Evolutionary conservation across 2,888 invertebrate species (phyloP).

Genomic region (Dichetophora obliterata): DNA sequence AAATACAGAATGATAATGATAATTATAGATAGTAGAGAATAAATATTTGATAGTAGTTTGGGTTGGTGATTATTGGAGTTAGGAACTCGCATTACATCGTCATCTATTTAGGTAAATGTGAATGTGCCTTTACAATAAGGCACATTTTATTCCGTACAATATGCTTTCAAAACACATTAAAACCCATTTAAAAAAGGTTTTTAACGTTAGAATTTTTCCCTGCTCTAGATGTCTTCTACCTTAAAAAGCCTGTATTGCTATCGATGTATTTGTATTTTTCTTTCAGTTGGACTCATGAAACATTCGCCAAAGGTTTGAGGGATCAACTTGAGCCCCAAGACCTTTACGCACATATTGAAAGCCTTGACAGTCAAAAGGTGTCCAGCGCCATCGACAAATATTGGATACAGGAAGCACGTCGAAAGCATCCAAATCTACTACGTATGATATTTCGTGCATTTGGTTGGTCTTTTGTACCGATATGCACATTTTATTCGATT

Average conservation of each 20-base stretch:
- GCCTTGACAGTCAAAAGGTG: conserved; percentile 70
- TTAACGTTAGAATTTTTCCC: too few relatives aligned
- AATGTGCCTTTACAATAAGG: too few relatives aligned
- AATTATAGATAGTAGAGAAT: too few relatives aligned
- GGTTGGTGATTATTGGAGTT: too few relatives aligned
- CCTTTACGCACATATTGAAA: conserved; percentile 60
- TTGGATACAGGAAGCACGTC: conserved; percentile 68
- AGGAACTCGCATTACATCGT: too few relatives aligned
- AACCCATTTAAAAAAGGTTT: too few relatives aligned
- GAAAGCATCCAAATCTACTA: conserved; percentile 68
- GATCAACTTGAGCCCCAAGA: conserved; percentile 57
- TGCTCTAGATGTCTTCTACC: too few relatives aligned
- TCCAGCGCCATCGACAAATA: conserved; percentile 67
- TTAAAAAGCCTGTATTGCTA: too few relatives aligned
- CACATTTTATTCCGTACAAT: too few relatives aligned
- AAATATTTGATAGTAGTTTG: too few relatives aligned
- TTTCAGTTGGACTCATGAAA: conserved; percentile 62
- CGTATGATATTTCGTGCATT: conserved; percentile 70
- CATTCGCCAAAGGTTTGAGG: conserved; percentile 57
- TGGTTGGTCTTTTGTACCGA: conserved; percentile 64
- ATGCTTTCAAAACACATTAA: too few relatives aligned
- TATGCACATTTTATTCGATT: conserved; percentile 64
- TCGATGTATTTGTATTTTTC: background rate
- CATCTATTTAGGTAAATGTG: too few relatives aligned
- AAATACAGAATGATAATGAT: background rate